Conservation (phyloP, 2,888 invertebrate genomes). For the Coronaproctus castanopsis region DNA sequence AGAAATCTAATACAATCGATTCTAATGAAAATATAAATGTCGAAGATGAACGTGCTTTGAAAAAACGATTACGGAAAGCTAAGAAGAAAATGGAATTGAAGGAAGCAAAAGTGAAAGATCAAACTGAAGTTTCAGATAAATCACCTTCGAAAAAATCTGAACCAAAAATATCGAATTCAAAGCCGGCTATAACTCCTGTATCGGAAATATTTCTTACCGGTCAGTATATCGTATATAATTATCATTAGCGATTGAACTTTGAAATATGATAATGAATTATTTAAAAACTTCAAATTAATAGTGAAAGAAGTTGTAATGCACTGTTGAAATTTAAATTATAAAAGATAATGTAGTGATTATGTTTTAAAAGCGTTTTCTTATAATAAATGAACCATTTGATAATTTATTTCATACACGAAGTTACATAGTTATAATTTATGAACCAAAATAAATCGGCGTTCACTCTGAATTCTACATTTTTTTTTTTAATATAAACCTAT, state of each 20-base stretch:
- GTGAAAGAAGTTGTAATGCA: not conserved
- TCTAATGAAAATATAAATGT: not conserved
- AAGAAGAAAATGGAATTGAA: not conserved
- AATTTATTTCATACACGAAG: too few relatives aligned
- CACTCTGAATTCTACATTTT: too few relatives aligned
- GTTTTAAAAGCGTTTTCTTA: too few relatives aligned
- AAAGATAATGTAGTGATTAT: too few relatives aligned
- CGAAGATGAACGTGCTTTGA: not conserved
- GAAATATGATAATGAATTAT: not conserved
- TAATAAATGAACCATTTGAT: too few relatives aligned
- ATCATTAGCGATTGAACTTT: too few relatives aligned
- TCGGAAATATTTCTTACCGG: not conserved
- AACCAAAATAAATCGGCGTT: too few relatives aligned
- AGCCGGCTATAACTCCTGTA: not conserved
- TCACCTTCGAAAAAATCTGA: not conserved
- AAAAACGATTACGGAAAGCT: not conserved
- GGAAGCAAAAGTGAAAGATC: not conserved
- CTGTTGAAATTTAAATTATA: too few relatives aligned
- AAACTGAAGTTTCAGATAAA: not conserved
- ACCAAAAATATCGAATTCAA: not conserved
- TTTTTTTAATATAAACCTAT: too few relatives aligned
- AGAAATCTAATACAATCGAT: not conserved
- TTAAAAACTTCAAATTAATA: not conserved
- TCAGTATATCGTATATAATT: too few relatives aligned
- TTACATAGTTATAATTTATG: too few relatives aligned